Base-by-base conservation (phyloP, 2,888 invertebrate genomes). In the Lamellibrachia satsuma region DNA sequence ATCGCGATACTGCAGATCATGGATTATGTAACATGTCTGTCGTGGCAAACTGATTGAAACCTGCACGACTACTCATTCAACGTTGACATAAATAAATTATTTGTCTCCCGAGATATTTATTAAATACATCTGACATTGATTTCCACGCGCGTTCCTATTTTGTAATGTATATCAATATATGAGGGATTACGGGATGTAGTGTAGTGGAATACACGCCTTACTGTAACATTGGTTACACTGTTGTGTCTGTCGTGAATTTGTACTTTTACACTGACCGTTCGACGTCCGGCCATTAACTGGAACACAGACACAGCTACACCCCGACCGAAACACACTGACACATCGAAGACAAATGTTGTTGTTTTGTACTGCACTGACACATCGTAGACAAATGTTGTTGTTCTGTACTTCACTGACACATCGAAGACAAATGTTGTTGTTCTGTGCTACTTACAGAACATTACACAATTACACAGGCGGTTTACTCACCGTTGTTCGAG, bases 401-500 rank as follows among this genome's bases (percentile, higher is more conserved):
- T 22, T 22, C 0, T 4, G 60, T 60, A 75, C 15, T 39, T 0
- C 39, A 39, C 1, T 39, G 39, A 39, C 39, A 39, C 39, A 39
- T 4, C 11, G 75, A 75, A 75, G 11, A 75, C 22, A 22, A 75
- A 75, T 75, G 75, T n/a, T 75, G 15, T n/a, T 75, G 75, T 22
- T 22, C 3, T 4, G 60, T 60, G n/a, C 15, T 39, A 75, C 75
- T 15, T 22, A 75, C 22, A n/a, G 22, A 22, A 55, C 22, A 75
- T 4, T n/a, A 75, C 75, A 22, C 75, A 6, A 22, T 22, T 75
- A 75, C 75, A 75, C 75, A n/a, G 22, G 22, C 75, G 75, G 22
- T 22, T 75, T 75, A 75, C 75, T 75, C 75, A 75, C 75, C n/a
- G 75, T 75, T 75, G 75, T 75, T n/a, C 75, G n/a, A 75, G 22